Conservation (phyloP, 2,113 vertebrate genomes). For the Megaptera novaeangliae region DNA sequence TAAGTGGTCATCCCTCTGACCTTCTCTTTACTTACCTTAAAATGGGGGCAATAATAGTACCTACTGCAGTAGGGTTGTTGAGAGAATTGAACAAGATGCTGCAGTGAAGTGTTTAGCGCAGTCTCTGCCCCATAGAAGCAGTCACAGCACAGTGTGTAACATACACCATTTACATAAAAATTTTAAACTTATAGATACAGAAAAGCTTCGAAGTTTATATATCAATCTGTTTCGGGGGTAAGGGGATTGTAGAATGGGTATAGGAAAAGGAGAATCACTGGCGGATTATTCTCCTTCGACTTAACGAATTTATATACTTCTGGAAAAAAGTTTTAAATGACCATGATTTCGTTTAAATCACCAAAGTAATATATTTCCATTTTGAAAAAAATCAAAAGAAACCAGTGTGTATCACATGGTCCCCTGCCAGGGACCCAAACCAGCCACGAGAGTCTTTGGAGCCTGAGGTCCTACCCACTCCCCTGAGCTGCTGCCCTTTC, state of each 20-base stretch:
- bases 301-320: neutral
- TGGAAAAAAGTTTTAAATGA: neutral
- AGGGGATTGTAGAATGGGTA: neutral
- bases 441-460: neutral
- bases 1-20: neutral
- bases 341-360: neutral
- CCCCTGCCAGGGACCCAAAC: neutral
- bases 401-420: neutral
- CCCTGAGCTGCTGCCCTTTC: neutral
- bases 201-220: neutral
- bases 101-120: neutral
- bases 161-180: neutral
- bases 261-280: neutral
- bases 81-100: neutral
- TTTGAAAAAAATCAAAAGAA: neutral
- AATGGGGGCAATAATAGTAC: neutral
- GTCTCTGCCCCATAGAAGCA: neutral
- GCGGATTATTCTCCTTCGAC: neutral
- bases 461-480: neutral
- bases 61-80: neutral
- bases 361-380: neutral
- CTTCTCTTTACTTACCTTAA: neutral
- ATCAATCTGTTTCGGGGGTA: neutral
- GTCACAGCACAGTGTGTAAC: neutral
- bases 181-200: neutral